phyloP scores from a whole-genome alignment of 2,888 invertebrate species.

The Ametastegia equiseti region DNA sequence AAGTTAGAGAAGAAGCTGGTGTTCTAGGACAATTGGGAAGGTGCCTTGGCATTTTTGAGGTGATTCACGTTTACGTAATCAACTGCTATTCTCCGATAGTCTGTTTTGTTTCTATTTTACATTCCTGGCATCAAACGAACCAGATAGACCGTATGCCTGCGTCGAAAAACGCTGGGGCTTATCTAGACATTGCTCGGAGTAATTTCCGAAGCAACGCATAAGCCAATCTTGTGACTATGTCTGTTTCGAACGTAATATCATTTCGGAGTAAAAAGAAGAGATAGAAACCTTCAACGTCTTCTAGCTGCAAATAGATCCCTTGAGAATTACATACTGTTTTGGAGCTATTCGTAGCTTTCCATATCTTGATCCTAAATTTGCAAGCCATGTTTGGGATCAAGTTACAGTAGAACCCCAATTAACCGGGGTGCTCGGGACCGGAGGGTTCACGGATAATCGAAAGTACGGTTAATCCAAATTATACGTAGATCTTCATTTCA shows the following conservation, averaged over 20 bases:
- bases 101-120: background rate
- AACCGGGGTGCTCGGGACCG: no score
- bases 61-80: constrained; percentile 72
- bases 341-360: background rate
- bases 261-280: background rate
- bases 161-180: background rate
- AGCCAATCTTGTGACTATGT: background rate
- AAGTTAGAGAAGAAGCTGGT: constrained; percentile 97
- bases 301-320: background rate
- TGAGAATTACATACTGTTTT: background rate
- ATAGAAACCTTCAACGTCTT: background rate
- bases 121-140: background rate
- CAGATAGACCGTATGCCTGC: background rate
- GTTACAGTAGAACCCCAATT: no score
- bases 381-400: background rate
- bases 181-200: background rate
- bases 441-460: no score
- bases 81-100: background rate
- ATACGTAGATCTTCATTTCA: no score
- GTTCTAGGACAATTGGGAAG: constrained; percentile 93
- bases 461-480: no score
- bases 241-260: background rate
- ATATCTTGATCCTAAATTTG: background rate
- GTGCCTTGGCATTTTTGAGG: constrained; percentile 96
- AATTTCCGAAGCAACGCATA: background rate